Base-by-base conservation (phyloP, 2,888 invertebrate species). In the Hipparchia sbordonii region DNA sequence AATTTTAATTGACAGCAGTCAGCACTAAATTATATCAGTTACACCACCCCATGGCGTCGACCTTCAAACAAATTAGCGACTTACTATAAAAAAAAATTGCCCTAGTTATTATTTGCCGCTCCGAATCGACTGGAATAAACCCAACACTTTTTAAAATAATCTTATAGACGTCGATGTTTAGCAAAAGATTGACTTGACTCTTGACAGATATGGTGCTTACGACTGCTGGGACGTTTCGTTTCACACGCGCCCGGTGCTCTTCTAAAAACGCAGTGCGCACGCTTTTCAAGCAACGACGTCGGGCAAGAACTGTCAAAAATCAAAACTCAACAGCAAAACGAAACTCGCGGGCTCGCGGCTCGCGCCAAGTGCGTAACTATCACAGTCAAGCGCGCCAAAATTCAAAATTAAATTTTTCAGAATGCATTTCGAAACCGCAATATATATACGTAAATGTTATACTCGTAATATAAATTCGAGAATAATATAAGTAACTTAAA, bases 231-330 rank as follows among this genome's bases (percentile, higher is more conserved):
- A 84, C 89, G 90, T 90, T 90, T 85, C 88, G 88, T 89, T 89
- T 84, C 79, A 85, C 85, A 77, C 72, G 72, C 67, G 69, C 63
- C 51, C 61, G 13, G 23, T 39, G 39, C 39, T 39, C 60, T 61
- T 81, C 79, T 76, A 78, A 75, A 73, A 23, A 23, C 23, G 23
- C 23, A 23, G 23, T 23, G 23, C 77, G 79, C 74, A 80, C 81
- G 85, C 87, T 86, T 39, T 82, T 82, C 84, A 23, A 23, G 85
- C 81, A 78, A 75, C 82, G 88, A 87, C 84, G 87, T 84, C 90
- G 83, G 81, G 81, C 85, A 86, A 88, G 89, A 90, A 91, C 91
- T 91, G 90, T 86, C 85, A 84, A 85, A 82, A 78, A 77, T 76
- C 78, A 84, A 84, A 78, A 52, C 7, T 13, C 57, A 57, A 60